Percentiles rank a stretch among this genome's conserved stretches.
Conservation (phyloP, 2,888 invertebrate species). For the Drosophila fungiperda region DNA sequence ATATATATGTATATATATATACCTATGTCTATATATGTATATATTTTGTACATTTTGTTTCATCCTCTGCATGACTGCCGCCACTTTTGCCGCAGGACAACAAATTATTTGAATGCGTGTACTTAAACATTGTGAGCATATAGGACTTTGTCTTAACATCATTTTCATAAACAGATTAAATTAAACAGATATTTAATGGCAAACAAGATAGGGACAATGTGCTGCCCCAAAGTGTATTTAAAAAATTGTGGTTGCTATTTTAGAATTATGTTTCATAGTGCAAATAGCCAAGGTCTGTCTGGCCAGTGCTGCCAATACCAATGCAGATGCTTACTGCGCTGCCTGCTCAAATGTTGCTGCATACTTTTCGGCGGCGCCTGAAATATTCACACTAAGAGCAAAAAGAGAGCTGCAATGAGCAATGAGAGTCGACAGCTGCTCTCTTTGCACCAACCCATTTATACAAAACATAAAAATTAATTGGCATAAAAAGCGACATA, state of each 20-base stretch:
- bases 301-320: slow-evolving; percentile 43
- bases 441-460: slow-evolving; percentile 22
- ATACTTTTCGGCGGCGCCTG: slow-evolving; percentile 49
- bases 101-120: slow-evolving; percentile 43
- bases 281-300: slow-evolving; percentile 1
- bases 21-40: slow-evolving; percentile 7
- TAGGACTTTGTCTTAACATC: neutral
- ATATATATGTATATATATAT: slow-evolving; percentile 16
- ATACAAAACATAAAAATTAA: slow-evolving; percentile 22
- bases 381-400: slow-evolving; percentile 19
- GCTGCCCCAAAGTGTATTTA: slow-evolving; percentile 2
- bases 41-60: slow-evolving; percentile 33
- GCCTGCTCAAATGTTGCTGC: slow-evolving; percentile 28
- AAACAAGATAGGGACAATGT: slow-evolving; percentile 2
- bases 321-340: slow-evolving; percentile 18
- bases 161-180: slow-evolving; percentile 7
- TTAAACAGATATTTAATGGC: slow-evolving; percentile 5
- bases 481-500: slow-evolving; percentile 12
- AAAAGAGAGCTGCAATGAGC: slow-evolving; percentile 24
- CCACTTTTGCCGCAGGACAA: slow-evolving; percentile 49
- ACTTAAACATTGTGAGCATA: slow-evolving; percentile 12
- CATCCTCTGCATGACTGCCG: slow-evolving; percentile 42
- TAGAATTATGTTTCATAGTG: neutral
- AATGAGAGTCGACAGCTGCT: neutral
- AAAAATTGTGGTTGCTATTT: neutral